A percentile compares a stretch with the other conserved stretches of the same genome.
These are phyloP conservation scores for Mobula hypostoma DNA, from an alignment of 2,113 vertebrate species.

Conservation along the genomic window DNA sequence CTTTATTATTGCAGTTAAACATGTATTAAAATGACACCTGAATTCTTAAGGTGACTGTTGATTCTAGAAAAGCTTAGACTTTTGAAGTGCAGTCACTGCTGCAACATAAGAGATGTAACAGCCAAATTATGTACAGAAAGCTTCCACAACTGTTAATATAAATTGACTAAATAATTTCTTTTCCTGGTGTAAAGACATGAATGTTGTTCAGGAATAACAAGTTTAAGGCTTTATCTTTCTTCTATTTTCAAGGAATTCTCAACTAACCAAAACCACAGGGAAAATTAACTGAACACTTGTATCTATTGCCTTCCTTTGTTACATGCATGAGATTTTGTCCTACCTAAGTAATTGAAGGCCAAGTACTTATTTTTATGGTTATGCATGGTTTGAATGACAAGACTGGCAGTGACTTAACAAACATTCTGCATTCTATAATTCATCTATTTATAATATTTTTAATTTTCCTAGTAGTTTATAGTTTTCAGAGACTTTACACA, in stretches of 20 bases:
- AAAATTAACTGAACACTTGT: neutral
- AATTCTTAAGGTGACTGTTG: neutral
- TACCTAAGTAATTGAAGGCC: neutral
- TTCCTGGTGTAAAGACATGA: no score
- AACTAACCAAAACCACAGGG: neutral
- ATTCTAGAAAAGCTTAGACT: neutral
- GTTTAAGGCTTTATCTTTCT: neutral
- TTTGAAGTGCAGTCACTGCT: no score
- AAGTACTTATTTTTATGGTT: neutral
- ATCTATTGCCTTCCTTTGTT: neutral
- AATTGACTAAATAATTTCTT: no score
- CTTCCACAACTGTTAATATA: no score
- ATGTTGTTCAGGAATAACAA: no score
- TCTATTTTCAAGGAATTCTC: neutral
- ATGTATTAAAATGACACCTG: neutral
- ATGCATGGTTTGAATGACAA: neutral
- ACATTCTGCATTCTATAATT: slow-evolving; percentile 8
- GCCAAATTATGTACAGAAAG: no score
- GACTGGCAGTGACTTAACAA: neutral
- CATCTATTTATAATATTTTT: neutral
- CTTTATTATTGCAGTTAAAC: neutral
- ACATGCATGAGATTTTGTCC: neutral
- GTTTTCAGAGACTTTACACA: neutral
- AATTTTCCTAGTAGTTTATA: neutral
- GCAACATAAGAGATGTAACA: no score